phyloP scores from a whole-genome alignment of 1,140 invertebrate species.

The Paracyclopina nana region DNA sequence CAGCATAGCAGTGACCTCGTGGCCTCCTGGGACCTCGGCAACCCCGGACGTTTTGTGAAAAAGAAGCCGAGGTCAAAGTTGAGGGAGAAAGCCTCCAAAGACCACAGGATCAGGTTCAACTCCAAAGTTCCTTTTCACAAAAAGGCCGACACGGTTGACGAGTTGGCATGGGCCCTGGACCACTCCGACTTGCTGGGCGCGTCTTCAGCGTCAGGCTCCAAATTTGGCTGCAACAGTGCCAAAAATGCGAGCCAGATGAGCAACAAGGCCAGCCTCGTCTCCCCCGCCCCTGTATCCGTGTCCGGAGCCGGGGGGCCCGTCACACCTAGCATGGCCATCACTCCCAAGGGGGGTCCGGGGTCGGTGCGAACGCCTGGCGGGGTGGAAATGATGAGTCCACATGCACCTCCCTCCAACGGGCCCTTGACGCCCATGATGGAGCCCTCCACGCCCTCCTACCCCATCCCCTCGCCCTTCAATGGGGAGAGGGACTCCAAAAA shows the following conservation, averaged over 20 bases:
- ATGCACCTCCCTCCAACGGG: not conserved
- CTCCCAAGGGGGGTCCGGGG: not conserved
- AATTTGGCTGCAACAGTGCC: too few species aligned
- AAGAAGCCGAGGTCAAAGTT: not conserved
- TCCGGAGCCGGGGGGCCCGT: too few species aligned
- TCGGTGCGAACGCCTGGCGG: not conserved
- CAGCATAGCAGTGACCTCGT: slow-evolving; percentile 10
- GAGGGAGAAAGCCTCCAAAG: not conserved
- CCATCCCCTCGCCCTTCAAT: not conserved
- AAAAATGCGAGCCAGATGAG: not conserved
- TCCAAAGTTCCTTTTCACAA: slow-evolving; percentile 14
- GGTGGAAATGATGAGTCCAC: not conserved
- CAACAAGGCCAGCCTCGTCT: not conserved
- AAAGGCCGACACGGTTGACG: slow-evolving; percentile 1
- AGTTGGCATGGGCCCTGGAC: slow-evolving; percentile 8
- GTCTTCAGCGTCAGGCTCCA: not conserved
- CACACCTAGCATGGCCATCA: not conserved
- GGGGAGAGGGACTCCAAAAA: too few species aligned
- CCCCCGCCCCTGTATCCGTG: not conserved
- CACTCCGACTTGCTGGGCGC: slow-evolving; percentile 6
- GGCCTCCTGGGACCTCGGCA: slow-evolving; percentile 5
- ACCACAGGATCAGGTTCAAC: not conserved
- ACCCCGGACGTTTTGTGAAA: slow-evolving; percentile 8
- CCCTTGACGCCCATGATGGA: not conserved
- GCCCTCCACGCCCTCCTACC: not conserved